Percentiles rank a stretch among this genome's conserved stretches.
Evolutionary conservation across 2,113 vertebrate species (phyloP).

Genomic region (Peucedramus taeniatus): DNA sequence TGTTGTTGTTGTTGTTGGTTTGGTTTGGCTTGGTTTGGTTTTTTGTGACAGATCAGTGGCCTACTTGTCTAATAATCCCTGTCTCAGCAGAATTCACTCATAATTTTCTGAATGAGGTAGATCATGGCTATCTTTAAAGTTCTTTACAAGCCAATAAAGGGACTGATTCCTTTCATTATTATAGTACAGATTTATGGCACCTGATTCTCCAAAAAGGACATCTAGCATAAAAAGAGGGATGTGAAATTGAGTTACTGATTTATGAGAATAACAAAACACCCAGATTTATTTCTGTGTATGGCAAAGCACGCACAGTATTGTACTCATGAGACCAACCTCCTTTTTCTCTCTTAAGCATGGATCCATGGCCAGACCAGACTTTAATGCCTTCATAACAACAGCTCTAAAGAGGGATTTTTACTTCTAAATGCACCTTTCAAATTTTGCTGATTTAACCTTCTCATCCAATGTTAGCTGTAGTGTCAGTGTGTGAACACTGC

Average conservation of each 20-base stretch:
- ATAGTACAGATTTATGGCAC: not conserved
- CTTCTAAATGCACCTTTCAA: not conserved
- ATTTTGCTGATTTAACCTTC: not conserved
- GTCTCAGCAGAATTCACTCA: not conserved
- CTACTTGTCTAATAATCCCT: not conserved
- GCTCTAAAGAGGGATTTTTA: slow-evolving; percentile 17
- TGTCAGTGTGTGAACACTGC: not conserved
- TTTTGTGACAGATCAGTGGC: not conserved
- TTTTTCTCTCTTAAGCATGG: not conserved
- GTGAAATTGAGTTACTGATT: not conserved
- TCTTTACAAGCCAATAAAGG: not conserved
- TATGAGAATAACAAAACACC: not conserved
- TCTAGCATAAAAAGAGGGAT: not conserved
- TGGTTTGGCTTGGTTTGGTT: too few species aligned
- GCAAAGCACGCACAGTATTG: not conserved
- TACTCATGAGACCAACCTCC: not conserved
- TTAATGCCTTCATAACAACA: not conserved
- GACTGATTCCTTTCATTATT: not conserved
- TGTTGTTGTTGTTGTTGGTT: not conserved
- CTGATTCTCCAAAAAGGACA: not conserved
- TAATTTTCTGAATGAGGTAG: not conserved
- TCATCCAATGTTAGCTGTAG: not conserved
- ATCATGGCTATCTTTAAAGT: not conserved
- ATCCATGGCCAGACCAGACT: not conserved
- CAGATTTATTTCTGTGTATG: not conserved